Evolutionary conservation across 2,888 invertebrate genomes (phyloP).

Genomic region (Andrena haemorrhoa): DNA sequence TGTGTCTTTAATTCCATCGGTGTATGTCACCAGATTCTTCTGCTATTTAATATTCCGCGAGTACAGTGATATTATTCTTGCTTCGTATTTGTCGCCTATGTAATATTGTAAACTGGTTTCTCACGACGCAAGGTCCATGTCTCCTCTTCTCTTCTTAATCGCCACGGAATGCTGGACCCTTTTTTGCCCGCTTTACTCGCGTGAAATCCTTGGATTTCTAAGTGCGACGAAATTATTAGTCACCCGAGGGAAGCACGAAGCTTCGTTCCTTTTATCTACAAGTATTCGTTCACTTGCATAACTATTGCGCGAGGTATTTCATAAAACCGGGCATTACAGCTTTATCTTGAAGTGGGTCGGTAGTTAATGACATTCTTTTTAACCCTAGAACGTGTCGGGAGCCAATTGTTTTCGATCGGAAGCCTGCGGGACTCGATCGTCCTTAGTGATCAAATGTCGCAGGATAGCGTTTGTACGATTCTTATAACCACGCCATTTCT

Average conservation of each 20-base stretch:
- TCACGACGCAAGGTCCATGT: too few species aligned
- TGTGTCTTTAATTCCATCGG: background rate
- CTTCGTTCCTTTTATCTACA: background rate
- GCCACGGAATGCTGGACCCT: too few species aligned
- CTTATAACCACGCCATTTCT: background rate
- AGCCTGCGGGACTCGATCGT: background rate
- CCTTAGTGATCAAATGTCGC: background rate
- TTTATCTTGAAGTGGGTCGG: slow-evolving; percentile 2
- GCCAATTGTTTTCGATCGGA: background rate
- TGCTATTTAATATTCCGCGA: too few species aligned
- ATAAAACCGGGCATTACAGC: background rate
- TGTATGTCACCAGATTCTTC: background rate
- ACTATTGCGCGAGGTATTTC: background rate
- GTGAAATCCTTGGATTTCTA: background rate
- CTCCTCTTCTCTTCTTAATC: too few species aligned
- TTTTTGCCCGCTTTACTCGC: too few species aligned
- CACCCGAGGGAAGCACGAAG: background rate
- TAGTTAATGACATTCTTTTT: slow-evolving; percentile 5
- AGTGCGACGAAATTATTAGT: background rate
- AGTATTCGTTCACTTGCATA: background rate
- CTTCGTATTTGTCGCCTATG: too few species aligned
- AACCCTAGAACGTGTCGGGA: background rate
- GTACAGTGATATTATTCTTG: too few species aligned
- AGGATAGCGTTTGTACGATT: background rate
- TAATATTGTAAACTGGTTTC: too few species aligned